Evolutionary conservation across 2,113 vertebrate genomes (phyloP), one percentile per base, ranked within the genome.

Genomic region (Leptobrachium leishanense): DNA sequence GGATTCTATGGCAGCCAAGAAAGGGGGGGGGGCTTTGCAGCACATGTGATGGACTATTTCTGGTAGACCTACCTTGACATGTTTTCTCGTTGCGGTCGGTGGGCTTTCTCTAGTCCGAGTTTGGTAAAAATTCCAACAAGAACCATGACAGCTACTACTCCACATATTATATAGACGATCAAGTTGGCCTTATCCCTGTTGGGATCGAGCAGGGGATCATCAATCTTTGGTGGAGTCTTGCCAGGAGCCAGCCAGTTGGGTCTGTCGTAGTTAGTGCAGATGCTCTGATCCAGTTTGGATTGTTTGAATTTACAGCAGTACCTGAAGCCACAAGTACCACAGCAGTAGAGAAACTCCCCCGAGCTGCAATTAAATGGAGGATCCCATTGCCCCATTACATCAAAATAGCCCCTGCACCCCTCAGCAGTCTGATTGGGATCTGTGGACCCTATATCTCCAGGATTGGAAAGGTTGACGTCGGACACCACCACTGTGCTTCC

Each of bases 101-200:
- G 98, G 2, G 97, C 97, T 83, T 99, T 99, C 86, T 99, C 97
- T 89, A 99, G 90, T 57, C 98, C 98, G 85, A 99, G 87, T 88
- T 99, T 99, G 85, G 98, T 99, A 95, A 99, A 99, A 91, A 99
- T 99, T 79, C 98, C 98, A 86, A 99, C 97, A n/a, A 99, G 94
- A 77, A 98, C 97, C 97, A 99, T 98, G 85, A 99, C 95, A 53
- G 98, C 98, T 89, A 99, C 98, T 85, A 99, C 96, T 90, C 97
- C 98, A 86, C 98, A 99, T 84, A 99, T 97, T 88, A 99, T 95
- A 89, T 99, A 99, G 77, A 99, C 98, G 68, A 99, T 97, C 82
- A 99, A 93, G 92, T 99, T 99, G 77, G 98, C 99, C 90, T 98
- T 99, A 93, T 99, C 97, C 91, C 95, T 95, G 86, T 97, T 97